Percentiles rank a stretch among this genome's conserved stretches.
Evolutionary conservation across 2,797 vertebrate genomes (phyloP).

Genomic region (Argya squamiceps): DNA sequence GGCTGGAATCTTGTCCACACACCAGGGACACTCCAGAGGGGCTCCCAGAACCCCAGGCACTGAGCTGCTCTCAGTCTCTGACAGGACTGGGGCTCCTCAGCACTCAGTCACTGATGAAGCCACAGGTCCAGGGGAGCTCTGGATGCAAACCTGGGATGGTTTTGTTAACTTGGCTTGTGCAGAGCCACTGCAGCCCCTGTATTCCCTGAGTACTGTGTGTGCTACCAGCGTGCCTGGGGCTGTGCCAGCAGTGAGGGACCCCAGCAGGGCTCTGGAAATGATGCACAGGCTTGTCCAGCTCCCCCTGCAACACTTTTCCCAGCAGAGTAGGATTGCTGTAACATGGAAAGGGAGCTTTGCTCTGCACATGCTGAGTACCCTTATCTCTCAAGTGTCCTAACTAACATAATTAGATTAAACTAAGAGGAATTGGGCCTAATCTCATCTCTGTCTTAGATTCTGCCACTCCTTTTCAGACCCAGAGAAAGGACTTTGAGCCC

Average conservation of each 20-base stretch:
- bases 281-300: not conserved
- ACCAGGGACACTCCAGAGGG: not conserved
- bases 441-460: not conserved
- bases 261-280: not conserved
- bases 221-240: not conserved
- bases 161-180: not conserved
- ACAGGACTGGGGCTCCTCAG: not conserved
- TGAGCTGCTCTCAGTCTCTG: not conserved
- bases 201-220: not conserved
- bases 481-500: not conserved
- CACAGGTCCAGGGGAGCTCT: not conserved
- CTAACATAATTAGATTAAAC: slow-evolving; percentile 11
- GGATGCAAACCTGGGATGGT: rapidly evolving
- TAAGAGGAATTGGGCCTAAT: not conserved
- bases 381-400: not conserved
- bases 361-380: not conserved
- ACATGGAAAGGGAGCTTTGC: not conserved
- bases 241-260: not conserved
- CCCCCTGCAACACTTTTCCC: not conserved
- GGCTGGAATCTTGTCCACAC: not conserved
- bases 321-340: not conserved
- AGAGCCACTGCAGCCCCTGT: not conserved
- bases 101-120: rapidly evolving
- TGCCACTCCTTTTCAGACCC: not conserved
- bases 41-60: not conserved